Evolutionary conservation across 1,140 invertebrate genomes (phyloP), one percentile per base, ranked within the genome.

Genomic region (Heliothis virescens): DNA sequence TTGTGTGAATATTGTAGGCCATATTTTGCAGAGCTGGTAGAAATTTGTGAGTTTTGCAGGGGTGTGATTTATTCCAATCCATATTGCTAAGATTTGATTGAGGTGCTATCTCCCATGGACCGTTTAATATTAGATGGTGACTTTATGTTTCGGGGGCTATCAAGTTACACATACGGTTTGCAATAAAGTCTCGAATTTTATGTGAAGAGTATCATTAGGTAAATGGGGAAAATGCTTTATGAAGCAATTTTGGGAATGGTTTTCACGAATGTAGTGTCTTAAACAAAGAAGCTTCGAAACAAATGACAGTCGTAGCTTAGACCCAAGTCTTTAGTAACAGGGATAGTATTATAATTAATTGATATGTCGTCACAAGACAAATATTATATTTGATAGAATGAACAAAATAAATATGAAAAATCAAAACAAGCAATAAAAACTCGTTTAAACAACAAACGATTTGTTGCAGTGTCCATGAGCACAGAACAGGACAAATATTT

Each of bases 1-100:
- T 53, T 76, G n/a, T 57, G 0, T 78, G 63, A 21, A 71, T 53
- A 53, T 48, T 18, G 15, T 16, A 18, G 47, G 60, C 48, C 63
- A 48, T 67, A 62, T 60, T 63, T 50, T 41, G 72, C 47, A 52
- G 60, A 34, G 74, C 10, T 53, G 47, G 48, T 76, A 63, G 59
- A 78, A 67, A 78, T 69, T 78, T 67, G 75, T 57, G 53, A 78
- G 62, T 63, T 57, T 21, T 77, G 50, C 26, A 47, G 29, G 62
- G 18, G 21, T 62, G 50, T 78, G 75, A 78, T 78, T 78, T 78
- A 78, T 78, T 78, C 34, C 75, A 78, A 78, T 69, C 75, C 52
- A 78, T 78, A 78, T 78, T 78, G 75, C 62, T 78, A 78, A 78
- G 52, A 78, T 69, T 78, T 69, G 75, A 78, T 78, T 78, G 75